phyloP scores from a whole-genome alignment of 2,888 invertebrate species.

The Rhamnusium bicolor region DNA sequence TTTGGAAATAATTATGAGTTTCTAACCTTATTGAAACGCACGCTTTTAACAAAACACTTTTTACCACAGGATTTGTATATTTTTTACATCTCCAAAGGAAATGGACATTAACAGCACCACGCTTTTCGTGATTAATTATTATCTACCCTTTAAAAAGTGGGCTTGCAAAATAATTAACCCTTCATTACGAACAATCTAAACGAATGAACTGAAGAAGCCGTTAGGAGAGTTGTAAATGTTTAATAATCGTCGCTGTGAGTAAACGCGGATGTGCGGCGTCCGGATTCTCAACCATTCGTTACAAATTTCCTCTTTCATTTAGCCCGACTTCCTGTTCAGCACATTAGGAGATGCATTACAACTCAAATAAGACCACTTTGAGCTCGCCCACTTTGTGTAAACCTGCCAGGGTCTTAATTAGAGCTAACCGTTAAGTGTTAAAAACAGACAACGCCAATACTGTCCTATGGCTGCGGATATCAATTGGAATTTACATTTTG shows the following conservation, averaged over 20 bases:
- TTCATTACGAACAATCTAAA: background rate
- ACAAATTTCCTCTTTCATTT: conserved; percentile 48
- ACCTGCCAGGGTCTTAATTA: conserved; percentile 16
- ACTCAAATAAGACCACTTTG: conserved; percentile 16
- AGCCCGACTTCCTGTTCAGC: conserved; percentile 39
- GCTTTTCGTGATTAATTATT: background rate
- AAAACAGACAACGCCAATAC: no score
- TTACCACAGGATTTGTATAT: background rate
- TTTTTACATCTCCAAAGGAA: background rate
- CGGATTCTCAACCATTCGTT: conserved; percentile 48
- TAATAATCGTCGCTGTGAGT: conserved; percentile 41
- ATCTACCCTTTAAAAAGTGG: background rate
- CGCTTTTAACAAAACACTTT: no score
- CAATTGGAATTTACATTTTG: background rate
- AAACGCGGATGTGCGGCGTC: conserved; percentile 44
- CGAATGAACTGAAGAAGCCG: background rate
- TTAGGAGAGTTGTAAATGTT: conserved; percentile 31
- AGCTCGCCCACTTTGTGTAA: conserved; percentile 20
- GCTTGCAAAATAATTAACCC: background rate
- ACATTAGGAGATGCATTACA: conserved; percentile 28
- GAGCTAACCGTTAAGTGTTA: conserved; percentile 6
- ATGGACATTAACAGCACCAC: background rate
- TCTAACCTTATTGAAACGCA: no score
- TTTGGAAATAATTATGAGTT: no score
- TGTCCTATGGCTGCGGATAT: background rate